Conservation (phyloP, 2,888 invertebrate species). For the Ceramica pisi region DNA sequence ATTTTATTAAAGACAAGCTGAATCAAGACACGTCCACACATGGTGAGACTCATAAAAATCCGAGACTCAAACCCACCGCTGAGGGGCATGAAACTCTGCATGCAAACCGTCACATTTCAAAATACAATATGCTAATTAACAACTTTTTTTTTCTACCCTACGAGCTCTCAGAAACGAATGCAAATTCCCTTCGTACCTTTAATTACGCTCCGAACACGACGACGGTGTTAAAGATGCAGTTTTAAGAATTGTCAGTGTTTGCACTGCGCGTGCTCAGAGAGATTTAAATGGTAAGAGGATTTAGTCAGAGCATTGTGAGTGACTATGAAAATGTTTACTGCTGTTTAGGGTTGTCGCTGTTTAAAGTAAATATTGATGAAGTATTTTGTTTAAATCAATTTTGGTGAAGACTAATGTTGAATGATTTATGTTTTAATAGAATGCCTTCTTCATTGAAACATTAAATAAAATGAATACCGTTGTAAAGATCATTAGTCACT, state of each 20-base stretch:
- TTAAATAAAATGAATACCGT: conserved; percentile 42
- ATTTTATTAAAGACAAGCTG: conserved; percentile 48
- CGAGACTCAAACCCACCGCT: conserved; percentile 84
- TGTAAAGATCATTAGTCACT: conserved; percentile 60
- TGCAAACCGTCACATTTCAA: conserved; percentile 90
- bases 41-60: conserved; percentile 78
- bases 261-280: conserved; percentile 74
- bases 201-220: conserved; percentile 89
- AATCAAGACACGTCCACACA: conserved; percentile 77
- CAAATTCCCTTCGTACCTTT: conserved; percentile 87
- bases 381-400: not conserved
- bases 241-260: conserved; percentile 85
- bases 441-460: conserved; percentile 6
- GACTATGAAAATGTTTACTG: conserved; percentile 84
- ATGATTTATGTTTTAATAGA: not conserved
- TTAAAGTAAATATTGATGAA: conserved; percentile 6
- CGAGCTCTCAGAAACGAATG: conserved; percentile 89
- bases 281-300: conserved; percentile 86
- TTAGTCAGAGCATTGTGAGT: conserved; percentile 78
- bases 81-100: conserved; percentile 85
- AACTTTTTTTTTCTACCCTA: conserved; percentile 84
- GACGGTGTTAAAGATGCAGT: conserved; percentile 88
- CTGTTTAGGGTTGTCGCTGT: conserved; percentile 70
- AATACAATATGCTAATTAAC: conserved; percentile 91
- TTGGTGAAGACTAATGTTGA: not conserved